phyloP scores from a whole-genome alignment of 2,113 vertebrate genomes.

The Onychorhynchus coronatus region DNA sequence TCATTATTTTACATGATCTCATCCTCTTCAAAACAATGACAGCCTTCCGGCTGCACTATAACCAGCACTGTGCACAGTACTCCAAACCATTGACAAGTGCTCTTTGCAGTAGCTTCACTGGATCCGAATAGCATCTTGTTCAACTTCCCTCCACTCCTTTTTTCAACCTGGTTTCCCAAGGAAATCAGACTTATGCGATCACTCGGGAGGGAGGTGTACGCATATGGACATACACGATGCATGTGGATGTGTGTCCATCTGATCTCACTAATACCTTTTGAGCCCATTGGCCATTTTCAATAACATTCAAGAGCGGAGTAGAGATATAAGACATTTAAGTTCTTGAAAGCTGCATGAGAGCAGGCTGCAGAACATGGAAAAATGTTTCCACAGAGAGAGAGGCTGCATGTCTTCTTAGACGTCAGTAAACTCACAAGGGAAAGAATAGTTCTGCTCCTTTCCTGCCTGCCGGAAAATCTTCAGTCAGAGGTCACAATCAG shows the following conservation, averaged over 20 bases:
- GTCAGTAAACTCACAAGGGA: constrained; percentile 32
- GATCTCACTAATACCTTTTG: neutral
- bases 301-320: neutral
- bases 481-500: neutral
- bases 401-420: neutral
- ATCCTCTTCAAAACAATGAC: neutral
- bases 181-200: constrained; percentile 34
- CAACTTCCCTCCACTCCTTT: constrained; percentile 17
- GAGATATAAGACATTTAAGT: neutral
- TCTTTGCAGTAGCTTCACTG: neutral
- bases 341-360: constrained; percentile 18
- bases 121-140: neutral
- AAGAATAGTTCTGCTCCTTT: neutral
- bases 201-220: neutral
- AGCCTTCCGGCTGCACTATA: neutral
- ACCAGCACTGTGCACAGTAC: neutral
- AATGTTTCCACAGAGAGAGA: neutral
- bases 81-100: neutral
- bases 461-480: constrained; percentile 27
- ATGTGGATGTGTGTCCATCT: neutral
- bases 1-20: neutral
- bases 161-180: constrained; percentile 27
- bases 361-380: neutral
- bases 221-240: accelerated
- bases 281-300: neutral